These are phyloP conservation scores for Sphenopsis melanotis DNA, from an alignment of 2,797 vertebrate genomes.

Conservation along the genomic window DNA sequence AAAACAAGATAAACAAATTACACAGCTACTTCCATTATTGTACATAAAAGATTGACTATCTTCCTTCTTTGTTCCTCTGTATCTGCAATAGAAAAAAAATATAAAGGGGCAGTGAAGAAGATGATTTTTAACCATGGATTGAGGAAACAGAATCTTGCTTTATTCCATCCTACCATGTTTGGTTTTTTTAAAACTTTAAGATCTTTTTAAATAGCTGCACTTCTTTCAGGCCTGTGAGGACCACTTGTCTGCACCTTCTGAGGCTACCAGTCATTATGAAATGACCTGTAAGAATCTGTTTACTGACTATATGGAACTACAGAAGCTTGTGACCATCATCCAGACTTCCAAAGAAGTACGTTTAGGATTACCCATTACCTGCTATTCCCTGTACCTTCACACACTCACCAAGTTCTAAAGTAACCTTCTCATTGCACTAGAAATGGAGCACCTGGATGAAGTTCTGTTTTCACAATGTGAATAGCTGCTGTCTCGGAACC, in stretches of 20 bases:
- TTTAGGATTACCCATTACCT: neutral
- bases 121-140: neutral
- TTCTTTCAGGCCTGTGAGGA: conserved; percentile 70
- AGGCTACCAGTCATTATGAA: conserved; percentile 68
- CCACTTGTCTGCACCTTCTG: conserved; percentile 53
- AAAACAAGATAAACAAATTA: neutral
- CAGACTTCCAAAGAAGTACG: conserved; percentile 70
- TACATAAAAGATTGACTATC: neutral
- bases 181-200: neutral
- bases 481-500: neutral
- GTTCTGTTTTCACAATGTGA: neutral
- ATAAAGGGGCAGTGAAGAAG: neutral
- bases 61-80: neutral
- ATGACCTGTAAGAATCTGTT: conserved; percentile 66
- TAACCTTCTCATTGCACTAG: neutral
- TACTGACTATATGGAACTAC: conserved; percentile 68
- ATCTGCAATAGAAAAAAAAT: neutral
- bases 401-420: neutral
- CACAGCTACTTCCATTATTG: neutral
- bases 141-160: neutral
- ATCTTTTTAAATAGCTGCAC: neutral
- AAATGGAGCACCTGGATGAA: neutral
- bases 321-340: conserved; percentile 62
- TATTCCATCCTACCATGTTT: neutral
- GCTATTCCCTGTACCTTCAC: neutral